Evolutionary conservation across 64 coral and sea anemone species (phyloP).

Genomic region (Porites lutea): DNA sequence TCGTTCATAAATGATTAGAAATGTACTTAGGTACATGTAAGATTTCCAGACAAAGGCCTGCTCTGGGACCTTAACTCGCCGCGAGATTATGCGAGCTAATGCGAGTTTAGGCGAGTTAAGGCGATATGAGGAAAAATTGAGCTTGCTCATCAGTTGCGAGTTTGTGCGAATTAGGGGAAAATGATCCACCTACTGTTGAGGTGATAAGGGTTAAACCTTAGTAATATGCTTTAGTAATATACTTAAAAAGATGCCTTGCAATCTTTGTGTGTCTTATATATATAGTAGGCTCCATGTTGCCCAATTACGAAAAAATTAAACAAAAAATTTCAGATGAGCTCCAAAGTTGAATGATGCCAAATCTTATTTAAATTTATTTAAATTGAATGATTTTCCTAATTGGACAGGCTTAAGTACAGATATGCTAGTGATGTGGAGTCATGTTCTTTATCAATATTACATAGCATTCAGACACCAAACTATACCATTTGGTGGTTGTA

Average conservation of each 20-base stretch:
- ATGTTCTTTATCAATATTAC: background rate
- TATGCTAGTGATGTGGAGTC: background rate
- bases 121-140: too few relatives aligned
- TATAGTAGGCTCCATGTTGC: background rate
- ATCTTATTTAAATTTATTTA: background rate
- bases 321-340: background rate
- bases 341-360: background rate
- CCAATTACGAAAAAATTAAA: background rate
- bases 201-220: too few relatives aligned
- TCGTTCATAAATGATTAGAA: too few relatives aligned
- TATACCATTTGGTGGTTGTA: background rate
- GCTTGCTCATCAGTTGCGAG: too few relatives aligned
- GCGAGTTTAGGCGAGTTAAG: too few relatives aligned
- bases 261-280: background rate
- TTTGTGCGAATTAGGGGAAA: too few relatives aligned
- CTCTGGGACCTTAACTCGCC: too few relatives aligned
- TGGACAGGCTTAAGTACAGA: background rate
- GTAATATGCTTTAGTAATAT: background rate
- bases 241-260: background rate
- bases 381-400: background rate
- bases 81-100: too few relatives aligned
- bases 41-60: too few relatives aligned
- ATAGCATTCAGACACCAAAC: background rate
- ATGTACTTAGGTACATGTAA: too few relatives aligned
- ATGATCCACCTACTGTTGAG: too few relatives aligned